A percentile compares a stretch with the other conserved stretches of the same genome.
These are phyloP conservation scores for Oreochromis grahami DNA, from an alignment of 2,797 vertebrate species.

Conservation along the genomic window DNA sequence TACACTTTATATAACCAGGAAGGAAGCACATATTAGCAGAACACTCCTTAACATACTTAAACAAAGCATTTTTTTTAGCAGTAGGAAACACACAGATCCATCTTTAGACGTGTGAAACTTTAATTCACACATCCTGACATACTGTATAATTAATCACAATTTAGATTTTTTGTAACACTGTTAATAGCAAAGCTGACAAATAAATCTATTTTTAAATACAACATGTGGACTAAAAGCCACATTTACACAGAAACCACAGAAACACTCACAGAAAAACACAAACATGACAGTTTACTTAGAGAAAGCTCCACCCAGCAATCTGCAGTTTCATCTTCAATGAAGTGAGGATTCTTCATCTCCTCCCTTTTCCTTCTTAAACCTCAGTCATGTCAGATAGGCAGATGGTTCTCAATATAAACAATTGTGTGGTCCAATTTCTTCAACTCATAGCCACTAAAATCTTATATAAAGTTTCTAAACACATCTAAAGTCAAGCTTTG, in stretches of 20 bases:
- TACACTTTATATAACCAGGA: not conserved
- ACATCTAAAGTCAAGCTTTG: not conserved
- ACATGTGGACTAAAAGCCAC: not conserved
- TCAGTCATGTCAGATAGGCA: not conserved
- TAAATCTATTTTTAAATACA: rapidly evolving
- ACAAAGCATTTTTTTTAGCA: not conserved
- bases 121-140: rapidly evolving
- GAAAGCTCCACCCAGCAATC: not conserved
- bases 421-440: not conserved
- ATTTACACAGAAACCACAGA: not conserved
- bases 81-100: not conserved
- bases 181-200: rapidly evolving
- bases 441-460: not conserved
- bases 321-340: rapidly evolving
- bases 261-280: not conserved
- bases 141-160: not conserved
- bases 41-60: not conserved
- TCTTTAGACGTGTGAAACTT: not conserved
- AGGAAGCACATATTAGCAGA: not conserved
- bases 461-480: not conserved
- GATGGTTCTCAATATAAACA: not conserved
- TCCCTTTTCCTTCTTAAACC: not conserved
- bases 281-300: not conserved
- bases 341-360: rapidly evolving
- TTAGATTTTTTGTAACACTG: not conserved